Base-by-base conservation (phyloP, 2,888 invertebrate species). In the Melolontha melolontha region DNA sequence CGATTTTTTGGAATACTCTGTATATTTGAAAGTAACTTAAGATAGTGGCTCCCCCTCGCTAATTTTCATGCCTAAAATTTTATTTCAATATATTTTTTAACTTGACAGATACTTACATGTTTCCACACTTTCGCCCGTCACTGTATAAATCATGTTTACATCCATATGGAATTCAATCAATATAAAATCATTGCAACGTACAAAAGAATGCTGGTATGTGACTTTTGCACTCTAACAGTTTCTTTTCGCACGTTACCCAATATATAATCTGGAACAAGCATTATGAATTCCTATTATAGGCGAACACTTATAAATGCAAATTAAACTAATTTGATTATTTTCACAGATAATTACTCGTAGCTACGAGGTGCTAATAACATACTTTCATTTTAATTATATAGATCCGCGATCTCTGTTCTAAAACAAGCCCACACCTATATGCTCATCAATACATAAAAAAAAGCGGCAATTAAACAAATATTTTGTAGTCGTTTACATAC, bases 261-360 rank as follows among this genome's bases (percentile, higher is more conserved):
- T 11, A 64, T 11, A 50, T 17, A 64, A 42, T 17, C 17, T 51
- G 40, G 51, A 51, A 51, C 51, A 29, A 40, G 64, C 44, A n/a
- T 42, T 42, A 41, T 8, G 52, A 47, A 59, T 64, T 51, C 51
- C 52, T 52, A 42, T 52, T 64, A 54, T 17, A 52, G 41, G 22
- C 27, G 64, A 64, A 64, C 34, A 42, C 52, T 41, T 64, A 64
- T 27, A 52, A 64, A 64, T 64, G 64, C 64, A 52, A 64, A 64
- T 44, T 6, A 50, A 17, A 34, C 44, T 54, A 64, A 64, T 64
- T 64, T 52, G 64, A 64, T 64, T 64, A 64, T 64, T 52, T 64
- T 52, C 44, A 64, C 64, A 64, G 52, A 54, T 64, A 64, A 64
- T 64, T 40, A 64, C 29, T 52, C 29, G 34, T n/a, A 16, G n/a